phyloP scores from a whole-genome alignment of 2,113 vertebrate genomes.

The Melanostigma gelatinosum region DNA sequence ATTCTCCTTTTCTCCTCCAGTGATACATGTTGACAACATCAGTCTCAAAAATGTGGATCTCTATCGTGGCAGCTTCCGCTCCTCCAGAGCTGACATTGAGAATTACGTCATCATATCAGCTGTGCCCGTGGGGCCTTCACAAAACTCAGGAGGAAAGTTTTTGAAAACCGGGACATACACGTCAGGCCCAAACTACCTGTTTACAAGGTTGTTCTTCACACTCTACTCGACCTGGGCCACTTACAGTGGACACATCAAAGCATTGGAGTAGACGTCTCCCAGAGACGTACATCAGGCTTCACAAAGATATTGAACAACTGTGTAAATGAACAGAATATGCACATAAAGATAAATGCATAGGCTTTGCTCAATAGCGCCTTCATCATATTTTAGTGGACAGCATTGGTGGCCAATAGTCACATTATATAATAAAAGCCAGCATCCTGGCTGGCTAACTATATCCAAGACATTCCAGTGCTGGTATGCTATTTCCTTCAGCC shows the following conservation, averaged over 20 bases:
- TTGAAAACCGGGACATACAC: neutral
- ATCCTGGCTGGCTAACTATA: neutral
- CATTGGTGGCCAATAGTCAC: neutral
- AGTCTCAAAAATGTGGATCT: neutral
- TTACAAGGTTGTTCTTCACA: neutral
- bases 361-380: neutral
- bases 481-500: neutral
- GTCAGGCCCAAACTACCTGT: neutral
- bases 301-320: neutral
- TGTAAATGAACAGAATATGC: neutral
- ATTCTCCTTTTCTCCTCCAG: slow-evolving; percentile 1
- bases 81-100: neutral
- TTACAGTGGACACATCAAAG: neutral
- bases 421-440: neutral
- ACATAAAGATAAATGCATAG: neutral
- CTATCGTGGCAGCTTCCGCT: slow-evolving; percentile 2
- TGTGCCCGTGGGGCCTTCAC: neutral
- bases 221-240: neutral
- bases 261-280: neutral
- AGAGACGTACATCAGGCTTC: neutral
- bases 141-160: neutral
- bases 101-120: neutral
- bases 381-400: neutral
- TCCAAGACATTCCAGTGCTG: neutral
- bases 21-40: neutral